These are phyloP conservation scores for Molothrus ater DNA, from an alignment of 2,797 vertebrate species.

Conservation along the genomic window DNA sequence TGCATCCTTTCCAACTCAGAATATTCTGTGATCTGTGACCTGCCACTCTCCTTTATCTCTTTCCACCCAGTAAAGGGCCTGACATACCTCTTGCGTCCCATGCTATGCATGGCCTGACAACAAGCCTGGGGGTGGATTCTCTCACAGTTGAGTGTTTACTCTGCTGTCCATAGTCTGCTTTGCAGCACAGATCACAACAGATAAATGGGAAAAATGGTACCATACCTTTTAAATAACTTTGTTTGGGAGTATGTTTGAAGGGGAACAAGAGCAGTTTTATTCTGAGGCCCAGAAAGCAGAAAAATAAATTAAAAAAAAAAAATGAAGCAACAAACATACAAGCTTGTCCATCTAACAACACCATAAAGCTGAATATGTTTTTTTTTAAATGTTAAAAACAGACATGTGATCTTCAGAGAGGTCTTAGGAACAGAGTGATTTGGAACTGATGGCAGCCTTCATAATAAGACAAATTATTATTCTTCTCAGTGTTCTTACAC, in stretches of 20 bases:
- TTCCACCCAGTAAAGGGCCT: neutral
- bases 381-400: neutral
- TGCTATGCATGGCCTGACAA: neutral
- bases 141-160: neutral
- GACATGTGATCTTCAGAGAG: neutral
- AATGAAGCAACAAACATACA: neutral
- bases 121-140: neutral
- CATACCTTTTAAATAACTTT: neutral
- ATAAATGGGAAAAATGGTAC: neutral
- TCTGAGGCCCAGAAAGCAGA: neutral
- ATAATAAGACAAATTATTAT: neutral
- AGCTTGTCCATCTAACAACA: neutral
- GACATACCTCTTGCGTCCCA: neutral
- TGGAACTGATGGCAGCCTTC: neutral
- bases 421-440: neutral
- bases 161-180: neutral
- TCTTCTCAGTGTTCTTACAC: neutral
- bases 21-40: neutral
- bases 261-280: neutral
- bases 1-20: neutral
- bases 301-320: neutral
- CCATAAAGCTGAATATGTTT: neutral
- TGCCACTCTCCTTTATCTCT: neutral
- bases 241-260: neutral
- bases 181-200: neutral